Percentiles rank a stretch among this genome's conserved stretches.
phyloP scores from a whole-genome alignment of 92 coral and sea anemone genomes.

The Porites lobata region DNA sequence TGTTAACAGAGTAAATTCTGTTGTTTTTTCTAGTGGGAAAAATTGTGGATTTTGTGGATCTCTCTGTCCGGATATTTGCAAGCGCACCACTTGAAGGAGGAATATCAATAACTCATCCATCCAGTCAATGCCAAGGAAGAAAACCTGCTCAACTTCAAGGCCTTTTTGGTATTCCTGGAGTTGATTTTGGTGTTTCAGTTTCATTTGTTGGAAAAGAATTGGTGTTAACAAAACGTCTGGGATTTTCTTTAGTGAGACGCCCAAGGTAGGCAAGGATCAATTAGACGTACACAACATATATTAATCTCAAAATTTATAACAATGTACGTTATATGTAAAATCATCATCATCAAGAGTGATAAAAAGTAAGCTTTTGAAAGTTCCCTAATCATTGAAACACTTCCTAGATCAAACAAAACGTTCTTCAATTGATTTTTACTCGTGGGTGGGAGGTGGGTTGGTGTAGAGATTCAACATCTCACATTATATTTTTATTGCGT shows the following conservation, averaged over 20 bases:
- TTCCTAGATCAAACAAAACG: no score
- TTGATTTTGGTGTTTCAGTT: constrained; percentile 3
- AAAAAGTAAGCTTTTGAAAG: background rate
- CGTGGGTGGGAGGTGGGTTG: no score
- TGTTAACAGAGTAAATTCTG: no score
- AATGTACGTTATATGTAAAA: no score
- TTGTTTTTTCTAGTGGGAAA: background rate
- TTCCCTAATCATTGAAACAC: background rate
- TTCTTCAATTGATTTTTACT: no score
- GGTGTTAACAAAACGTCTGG: background rate
- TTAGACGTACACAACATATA: no score
- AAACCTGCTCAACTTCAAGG: constrained; percentile 23
- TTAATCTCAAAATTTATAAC: no score
- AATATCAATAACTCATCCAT: background rate
- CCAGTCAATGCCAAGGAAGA: constrained; percentile 11
- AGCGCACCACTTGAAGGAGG: constrained; percentile 20
- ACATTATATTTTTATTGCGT: no score
- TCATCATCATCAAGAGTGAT: no score
- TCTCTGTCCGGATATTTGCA: constrained; percentile 1
- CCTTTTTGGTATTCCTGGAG: background rate
- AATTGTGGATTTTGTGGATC: background rate
- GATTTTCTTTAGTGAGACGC: background rate
- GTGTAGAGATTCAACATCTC: no score
- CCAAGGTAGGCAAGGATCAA: background rate
- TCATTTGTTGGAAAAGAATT: background rate